Conservation (phyloP, 2,113 vertebrate species). For the Puffinus mauretanicus region DNA sequence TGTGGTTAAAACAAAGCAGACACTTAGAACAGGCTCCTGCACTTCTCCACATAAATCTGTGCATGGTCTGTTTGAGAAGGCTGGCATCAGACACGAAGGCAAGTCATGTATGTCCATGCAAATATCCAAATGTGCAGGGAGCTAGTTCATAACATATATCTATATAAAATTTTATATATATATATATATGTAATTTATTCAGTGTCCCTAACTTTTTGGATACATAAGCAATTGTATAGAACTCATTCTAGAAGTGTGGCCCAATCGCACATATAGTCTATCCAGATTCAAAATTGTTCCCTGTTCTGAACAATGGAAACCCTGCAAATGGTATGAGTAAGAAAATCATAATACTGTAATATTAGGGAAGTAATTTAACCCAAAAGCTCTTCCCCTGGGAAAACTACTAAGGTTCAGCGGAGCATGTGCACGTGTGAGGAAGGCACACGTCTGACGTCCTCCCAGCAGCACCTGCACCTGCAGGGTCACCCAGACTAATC, state of each 20-base stretch:
- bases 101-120: not conserved
- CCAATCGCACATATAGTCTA: not conserved
- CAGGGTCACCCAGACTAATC: not conserved
- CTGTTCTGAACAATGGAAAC: not conserved
- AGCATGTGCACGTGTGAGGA: not conserved
- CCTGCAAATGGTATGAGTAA: not conserved
- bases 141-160: not conserved
- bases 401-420: not conserved
- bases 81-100: not conserved
- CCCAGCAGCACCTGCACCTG: not conserved
- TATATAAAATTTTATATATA: not conserved
- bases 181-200: not conserved
- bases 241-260: not conserved
- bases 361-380: not conserved
- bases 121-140: not conserved
- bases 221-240: not conserved
- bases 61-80: not conserved
- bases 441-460: not conserved
- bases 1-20: not conserved
- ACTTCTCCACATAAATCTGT: not conserved
- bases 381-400: not conserved
- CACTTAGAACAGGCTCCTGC: not conserved
- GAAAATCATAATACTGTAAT: not conserved
- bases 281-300: not conserved
- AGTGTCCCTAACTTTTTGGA: not conserved